Percentiles rank a stretch among this genome's conserved stretches.
Conservation (phyloP, 2,113 vertebrate species). For the Zeus faber region DNA sequence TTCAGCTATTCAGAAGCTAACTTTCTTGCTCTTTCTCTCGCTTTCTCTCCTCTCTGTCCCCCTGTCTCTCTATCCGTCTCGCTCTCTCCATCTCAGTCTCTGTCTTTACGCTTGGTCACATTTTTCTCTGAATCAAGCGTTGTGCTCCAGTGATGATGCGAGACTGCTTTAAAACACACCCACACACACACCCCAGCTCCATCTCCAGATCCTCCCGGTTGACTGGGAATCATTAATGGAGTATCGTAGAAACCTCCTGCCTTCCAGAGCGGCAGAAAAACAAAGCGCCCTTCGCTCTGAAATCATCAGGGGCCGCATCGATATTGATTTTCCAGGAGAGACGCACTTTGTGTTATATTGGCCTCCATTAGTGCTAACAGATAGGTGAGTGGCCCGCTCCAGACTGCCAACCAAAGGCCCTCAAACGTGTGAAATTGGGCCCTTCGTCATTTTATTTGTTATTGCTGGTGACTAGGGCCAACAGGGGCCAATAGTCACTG, state of each 20-base stretch:
- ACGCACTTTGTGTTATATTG: constrained; percentile 77
- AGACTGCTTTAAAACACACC: too few species aligned
- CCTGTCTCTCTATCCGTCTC: too few species aligned
- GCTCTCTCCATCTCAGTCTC: constrained; percentile 4
- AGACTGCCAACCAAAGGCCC: constrained; percentile 54
- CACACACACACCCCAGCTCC: too few species aligned
- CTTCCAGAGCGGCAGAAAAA: constrained; percentile 53
- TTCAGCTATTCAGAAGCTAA: constrained; percentile 4
- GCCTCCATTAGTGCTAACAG: constrained; percentile 68
- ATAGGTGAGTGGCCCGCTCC: constrained; percentile 52
- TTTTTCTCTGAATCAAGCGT: constrained; percentile 11
- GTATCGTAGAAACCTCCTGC: constrained; percentile 33
- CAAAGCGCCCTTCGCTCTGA: constrained; percentile 62
- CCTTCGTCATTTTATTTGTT: constrained; percentile 67
- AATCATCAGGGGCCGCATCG: constrained; percentile 69
- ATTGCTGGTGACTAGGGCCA: constrained; percentile 62
- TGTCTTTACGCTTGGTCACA: constrained; percentile 13
- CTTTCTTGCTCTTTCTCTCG: constrained; percentile 9
- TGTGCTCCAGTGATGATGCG: too few species aligned
- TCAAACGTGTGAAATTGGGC: constrained; percentile 65
- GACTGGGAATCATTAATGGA: constrained; percentile 57
- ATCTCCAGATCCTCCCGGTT: too few species aligned
- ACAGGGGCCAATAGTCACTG: constrained; percentile 39
- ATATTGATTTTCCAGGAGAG: constrained; percentile 80
- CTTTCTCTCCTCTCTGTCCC: too few species aligned